Base-by-base conservation (phyloP, 1,140 invertebrate species). In the Pentalonia nigronervosa region DNA sequence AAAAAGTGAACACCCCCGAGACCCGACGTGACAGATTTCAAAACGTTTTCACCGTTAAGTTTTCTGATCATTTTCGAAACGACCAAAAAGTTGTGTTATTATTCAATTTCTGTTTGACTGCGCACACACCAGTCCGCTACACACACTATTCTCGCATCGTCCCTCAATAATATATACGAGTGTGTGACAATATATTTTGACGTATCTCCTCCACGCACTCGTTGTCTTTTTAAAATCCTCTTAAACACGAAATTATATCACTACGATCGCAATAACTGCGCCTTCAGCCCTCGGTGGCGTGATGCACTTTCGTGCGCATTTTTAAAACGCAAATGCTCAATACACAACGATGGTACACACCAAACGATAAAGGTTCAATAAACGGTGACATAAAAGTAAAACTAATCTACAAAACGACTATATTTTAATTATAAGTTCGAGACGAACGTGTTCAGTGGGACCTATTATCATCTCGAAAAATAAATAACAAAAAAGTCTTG, bases 11-110 rank as follows among this genome's bases (percentile, higher is more conserved):
- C 88, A 89, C 88, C 88, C 91, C 91, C 67, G 91, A 92, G 91
- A 92, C 91, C 67, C 67, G 34, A 41, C 91, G 60, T 92, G 91
- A 92, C 76, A 92, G 91, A 92, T 92, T 67, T 91, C 90, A 47
- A 91, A 91, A 91, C 53, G 56, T 60, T 91, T 50, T 47, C 41
- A 20, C 90, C 21, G 91, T 50, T 83, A 83, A 83, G 91, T 92
- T 92, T 92, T 92, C 91, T 34, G 76, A 92, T 92, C 91, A 83
- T 83, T 92, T 92, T 23, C 91, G 76, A 76, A 91, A 91, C 56
- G 47, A 47, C 91, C 67, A 45, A 47, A 81, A 92, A 92, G 91
- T 92, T 48, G 67, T 25, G 91, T 92, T 83, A 83, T 83, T 92
- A 92, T 92, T 92, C 91, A 92, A 92, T 91, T 91, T 91, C 67